Percentiles rank a stretch among this genome's conserved stretches.
Evolutionary conservation across 2,113 vertebrate genomes (phyloP).

Genomic region (Camelus dromedarius): DNA sequence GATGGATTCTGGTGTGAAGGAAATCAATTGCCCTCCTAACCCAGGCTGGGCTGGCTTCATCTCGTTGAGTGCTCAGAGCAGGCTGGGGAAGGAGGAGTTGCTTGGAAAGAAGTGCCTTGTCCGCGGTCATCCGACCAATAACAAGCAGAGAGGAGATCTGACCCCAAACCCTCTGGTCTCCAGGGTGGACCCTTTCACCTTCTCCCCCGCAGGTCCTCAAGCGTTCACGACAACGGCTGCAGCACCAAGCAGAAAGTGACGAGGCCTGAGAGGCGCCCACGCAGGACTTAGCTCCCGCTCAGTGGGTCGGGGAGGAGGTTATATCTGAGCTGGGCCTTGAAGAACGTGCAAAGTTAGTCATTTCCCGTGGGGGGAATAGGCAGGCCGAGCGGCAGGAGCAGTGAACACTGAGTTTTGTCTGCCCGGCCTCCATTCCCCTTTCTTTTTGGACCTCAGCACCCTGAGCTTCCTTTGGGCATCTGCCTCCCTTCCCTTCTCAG

Average conservation of each 20-base stretch:
- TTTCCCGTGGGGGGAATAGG: background rate
- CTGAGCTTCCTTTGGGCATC: background rate
- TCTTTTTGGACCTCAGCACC: background rate
- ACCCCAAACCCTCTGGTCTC: background rate
- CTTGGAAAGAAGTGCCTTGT: background rate
- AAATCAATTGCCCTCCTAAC: background rate
- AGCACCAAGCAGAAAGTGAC: background rate
- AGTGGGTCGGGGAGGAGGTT: background rate
- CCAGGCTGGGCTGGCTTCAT: background rate
- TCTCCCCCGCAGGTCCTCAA: background rate
- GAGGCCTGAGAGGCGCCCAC: background rate
- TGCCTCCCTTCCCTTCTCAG: background rate
- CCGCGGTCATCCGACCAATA: too few relatives aligned
- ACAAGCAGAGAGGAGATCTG: background rate
- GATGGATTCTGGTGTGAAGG: background rate
- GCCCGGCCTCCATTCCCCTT: rapidly evolving
- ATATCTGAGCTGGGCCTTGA: background rate
- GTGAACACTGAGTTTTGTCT: background rate
- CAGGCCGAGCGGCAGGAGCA: background rate
- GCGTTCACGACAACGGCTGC: background rate
- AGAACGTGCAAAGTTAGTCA: background rate
- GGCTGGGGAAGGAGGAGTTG: background rate
- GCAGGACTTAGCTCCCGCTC: background rate
- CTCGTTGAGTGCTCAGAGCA: background rate
- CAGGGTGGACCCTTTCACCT: background rate